These are phyloP conservation scores for Turdus rufiventris DNA, from an alignment of 2,113 vertebrate species.

Conservation along the genomic window DNA sequence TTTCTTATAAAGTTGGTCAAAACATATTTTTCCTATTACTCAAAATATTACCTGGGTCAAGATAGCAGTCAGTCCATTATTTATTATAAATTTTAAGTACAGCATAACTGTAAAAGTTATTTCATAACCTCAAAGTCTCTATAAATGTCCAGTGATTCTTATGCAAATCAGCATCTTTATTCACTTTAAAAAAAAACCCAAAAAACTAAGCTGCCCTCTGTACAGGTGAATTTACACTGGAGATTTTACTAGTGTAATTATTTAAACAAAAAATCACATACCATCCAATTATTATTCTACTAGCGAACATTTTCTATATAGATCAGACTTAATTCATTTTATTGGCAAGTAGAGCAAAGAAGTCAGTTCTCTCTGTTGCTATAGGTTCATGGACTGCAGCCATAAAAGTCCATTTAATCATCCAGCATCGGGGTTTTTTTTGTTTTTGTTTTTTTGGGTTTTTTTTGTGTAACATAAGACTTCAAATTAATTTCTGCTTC, in stretches of 20 bases:
- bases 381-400: neutral
- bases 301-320: neutral
- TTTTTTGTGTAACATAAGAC: neutral
- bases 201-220: neutral
- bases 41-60: neutral
- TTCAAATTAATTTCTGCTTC: neutral
- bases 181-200: neutral
- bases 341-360: neutral
- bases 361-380: neutral
- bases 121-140: neutral
- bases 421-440: neutral
- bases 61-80: neutral
- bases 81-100: neutral
- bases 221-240: neutral
- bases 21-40: neutral
- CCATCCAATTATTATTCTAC: neutral
- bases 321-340: constrained; percentile 8
- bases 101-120: neutral
- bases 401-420: constrained; percentile 17
- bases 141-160: neutral
- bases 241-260: neutral
- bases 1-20: neutral
- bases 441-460: too few relatives aligned
- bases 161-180: neutral
- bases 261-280: neutral